Percentiles rank a stretch among this genome's conserved stretches.
These are phyloP conservation scores for Melanotaenia trifasciata DNA, from an alignment of 2,797 vertebrate species.

Conservation along the genomic window DNA sequence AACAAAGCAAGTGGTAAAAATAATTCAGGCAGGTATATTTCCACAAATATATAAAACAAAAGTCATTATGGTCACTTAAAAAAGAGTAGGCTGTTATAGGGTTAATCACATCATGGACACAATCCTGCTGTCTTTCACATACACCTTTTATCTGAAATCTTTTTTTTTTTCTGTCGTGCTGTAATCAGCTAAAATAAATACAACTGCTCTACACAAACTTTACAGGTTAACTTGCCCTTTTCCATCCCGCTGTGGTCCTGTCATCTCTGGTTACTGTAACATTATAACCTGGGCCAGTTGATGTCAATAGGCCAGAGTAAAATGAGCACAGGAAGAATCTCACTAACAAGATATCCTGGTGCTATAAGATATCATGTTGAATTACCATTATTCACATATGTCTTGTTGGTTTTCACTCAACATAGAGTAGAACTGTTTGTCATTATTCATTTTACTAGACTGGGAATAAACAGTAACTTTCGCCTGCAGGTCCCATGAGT, in stretches of 20 bases:
- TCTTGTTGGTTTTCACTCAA: neutral
- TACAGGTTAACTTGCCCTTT: conserved; percentile 40
- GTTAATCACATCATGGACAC: neutral
- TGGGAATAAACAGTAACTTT: neutral
- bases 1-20: too few relatives aligned
- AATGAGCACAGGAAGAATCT: conserved; percentile 46
- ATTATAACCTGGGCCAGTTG: conserved; percentile 30
- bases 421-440: neutral
- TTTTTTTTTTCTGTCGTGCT: neutral
- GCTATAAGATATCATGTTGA: conserved; percentile 21
- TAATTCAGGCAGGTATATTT: too few relatives aligned
- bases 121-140: neutral
- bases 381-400: conserved; percentile 4
- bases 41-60: too few relatives aligned
- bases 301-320: conserved; percentile 51
- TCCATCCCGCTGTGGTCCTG: conserved; percentile 38
- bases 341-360: conserved; percentile 21
- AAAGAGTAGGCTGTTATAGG: too few relatives aligned
- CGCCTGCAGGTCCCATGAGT: conserved; percentile 90
- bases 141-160: neutral
- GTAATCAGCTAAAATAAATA: conserved; percentile 12
- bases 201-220: neutral
- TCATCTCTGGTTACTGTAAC: conserved; percentile 71
- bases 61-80: too few relatives aligned
- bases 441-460: neutral